Conservation (phyloP, 2,113 vertebrate species). For the Microcebus lehilahytsara region DNA sequence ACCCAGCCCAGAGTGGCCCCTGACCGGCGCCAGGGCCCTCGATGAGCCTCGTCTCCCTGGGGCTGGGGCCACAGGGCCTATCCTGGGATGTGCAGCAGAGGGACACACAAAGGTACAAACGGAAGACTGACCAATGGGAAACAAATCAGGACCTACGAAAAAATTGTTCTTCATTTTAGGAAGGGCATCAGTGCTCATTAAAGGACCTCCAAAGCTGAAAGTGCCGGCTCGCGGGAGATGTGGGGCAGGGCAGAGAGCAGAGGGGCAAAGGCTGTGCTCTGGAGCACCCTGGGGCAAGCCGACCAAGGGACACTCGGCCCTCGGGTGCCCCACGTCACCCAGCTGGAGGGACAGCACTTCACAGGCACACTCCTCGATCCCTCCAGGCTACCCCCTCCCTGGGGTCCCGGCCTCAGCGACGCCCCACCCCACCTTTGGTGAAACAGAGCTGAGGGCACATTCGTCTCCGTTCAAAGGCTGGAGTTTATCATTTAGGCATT, state of each 20-base stretch:
- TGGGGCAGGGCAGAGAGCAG: background rate
- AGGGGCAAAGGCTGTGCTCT: no score
- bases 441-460: background rate
- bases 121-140: background rate
- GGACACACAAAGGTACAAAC: background rate
- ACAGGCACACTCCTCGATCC: background rate
- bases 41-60: background rate
- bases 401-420: background rate
- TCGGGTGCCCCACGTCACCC: accelerated
- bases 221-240: accelerated
- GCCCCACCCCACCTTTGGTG: background rate
- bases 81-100: background rate
- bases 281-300: background rate
- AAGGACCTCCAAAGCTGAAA: background rate
- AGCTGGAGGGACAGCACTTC: accelerated
- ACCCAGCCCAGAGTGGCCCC: background rate
- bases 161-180: background rate
- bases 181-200: background rate
- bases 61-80: no score
- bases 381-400: background rate
- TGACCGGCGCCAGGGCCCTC: background rate
- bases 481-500: background rate
- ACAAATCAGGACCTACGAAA: background rate
- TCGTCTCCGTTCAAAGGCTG: no score
- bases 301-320: background rate